These are phyloP conservation scores for Microcebus murinus DNA, from an alignment of 2,113 vertebrate genomes.

Conservation along the genomic window DNA sequence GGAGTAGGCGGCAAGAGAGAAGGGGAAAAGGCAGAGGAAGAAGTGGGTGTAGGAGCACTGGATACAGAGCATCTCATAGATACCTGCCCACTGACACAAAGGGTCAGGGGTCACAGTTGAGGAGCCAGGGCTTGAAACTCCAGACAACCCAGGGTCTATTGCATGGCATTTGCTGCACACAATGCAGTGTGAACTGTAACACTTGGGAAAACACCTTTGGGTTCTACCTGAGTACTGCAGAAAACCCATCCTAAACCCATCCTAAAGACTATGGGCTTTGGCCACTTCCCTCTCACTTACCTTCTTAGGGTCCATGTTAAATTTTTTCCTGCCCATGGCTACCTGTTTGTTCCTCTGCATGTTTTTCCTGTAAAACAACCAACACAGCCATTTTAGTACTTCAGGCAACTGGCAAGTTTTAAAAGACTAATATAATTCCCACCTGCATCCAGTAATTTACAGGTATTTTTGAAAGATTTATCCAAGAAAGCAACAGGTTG, in stretches of 20 bases:
- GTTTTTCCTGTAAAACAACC: constrained; percentile 91
- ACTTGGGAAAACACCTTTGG: not conserved
- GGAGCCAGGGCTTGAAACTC: not conserved
- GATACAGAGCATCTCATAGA: no score
- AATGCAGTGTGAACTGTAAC: not conserved
- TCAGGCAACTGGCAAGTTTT: rapidly evolving
- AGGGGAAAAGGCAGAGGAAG: not conserved
- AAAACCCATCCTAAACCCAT: not conserved
- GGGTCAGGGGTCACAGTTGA: no score
- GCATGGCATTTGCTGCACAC: rapidly evolving
- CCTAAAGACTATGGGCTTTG: rapidly evolving
- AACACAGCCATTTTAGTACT: not conserved
- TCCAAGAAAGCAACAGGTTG: not conserved
- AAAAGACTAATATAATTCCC: rapidly evolving
- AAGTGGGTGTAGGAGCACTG: rapidly evolving
- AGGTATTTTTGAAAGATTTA: rapidly evolving
- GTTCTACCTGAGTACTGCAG: rapidly evolving
- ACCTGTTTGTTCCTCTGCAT: constrained; percentile 99
- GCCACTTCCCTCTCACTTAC: constrained; percentile 77
- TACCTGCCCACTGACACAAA: no score
- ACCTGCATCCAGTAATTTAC: rapidly evolving
- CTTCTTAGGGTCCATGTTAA: constrained; percentile 99
- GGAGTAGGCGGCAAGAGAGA: not conserved
- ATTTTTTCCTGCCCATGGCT: constrained; percentile 99
- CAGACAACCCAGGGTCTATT: not conserved